Percentiles rank a stretch among this genome's conserved stretches.
Evolutionary conservation across 2,888 invertebrate species (phyloP).

Genomic region (Eudasyphora cyanicolor): DNA sequence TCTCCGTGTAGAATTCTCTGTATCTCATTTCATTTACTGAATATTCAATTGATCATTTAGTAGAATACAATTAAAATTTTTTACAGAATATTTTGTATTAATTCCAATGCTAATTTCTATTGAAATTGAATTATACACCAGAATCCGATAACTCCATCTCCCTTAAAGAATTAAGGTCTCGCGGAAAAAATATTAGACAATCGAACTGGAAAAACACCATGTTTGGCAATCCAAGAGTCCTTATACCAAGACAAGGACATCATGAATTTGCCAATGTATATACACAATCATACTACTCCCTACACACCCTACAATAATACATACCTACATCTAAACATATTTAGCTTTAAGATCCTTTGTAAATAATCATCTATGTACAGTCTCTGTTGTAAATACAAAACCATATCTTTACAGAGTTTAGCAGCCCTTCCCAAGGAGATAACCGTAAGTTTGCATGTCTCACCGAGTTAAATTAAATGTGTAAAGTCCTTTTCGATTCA

Average conservation of each 20-base stretch:
- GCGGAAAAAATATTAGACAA: not conserved
- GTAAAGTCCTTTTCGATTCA: not conserved
- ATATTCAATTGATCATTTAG: no score
- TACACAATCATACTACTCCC: conserved; percentile 36
- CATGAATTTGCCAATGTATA: conserved; percentile 34
- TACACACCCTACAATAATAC: not conserved
- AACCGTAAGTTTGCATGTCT: conserved; percentile 84
- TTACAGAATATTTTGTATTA: no score
- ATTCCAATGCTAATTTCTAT: no score
- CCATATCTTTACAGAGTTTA: conserved; percentile 87
- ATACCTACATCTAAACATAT: not conserved
- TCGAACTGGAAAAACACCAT: conserved; percentile 18
- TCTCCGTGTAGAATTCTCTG: no score
- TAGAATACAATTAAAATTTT: no score
- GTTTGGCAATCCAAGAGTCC: conserved; percentile 9
- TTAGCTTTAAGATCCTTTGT: conserved; percentile 50
- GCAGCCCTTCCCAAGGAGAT: conserved; percentile 89
- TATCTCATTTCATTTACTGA: no score
- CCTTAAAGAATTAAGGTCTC: no score
- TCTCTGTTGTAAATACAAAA: conserved; percentile 79
- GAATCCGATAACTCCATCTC: no score
- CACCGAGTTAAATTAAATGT: not conserved
- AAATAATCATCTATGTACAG: conserved; percentile 71
- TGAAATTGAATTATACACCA: no score
- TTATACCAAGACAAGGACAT: no score